A percentile compares a stretch with the other conserved stretches of the same genome.
These are phyloP conservation scores for Hydrozoanthus gracilis DNA, from an alignment of 92 coral and sea anemone species.

Conservation along the genomic window DNA sequence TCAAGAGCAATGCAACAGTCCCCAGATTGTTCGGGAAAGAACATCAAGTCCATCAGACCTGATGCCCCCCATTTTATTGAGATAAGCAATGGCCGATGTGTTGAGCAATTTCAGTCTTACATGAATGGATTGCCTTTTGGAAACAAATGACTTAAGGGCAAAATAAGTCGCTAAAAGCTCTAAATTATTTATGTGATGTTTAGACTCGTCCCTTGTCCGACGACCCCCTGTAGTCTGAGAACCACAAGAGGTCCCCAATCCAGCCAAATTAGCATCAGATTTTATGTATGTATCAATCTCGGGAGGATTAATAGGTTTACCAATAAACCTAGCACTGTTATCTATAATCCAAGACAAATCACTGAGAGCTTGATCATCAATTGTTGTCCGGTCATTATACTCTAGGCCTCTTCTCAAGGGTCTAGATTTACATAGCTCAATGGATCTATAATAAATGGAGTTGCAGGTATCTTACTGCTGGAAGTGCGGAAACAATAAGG, in stretches of 20 bases:
- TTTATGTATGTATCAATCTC: too few relatives aligned
- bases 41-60: constrained; percentile 34
- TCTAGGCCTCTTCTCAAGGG: too few relatives aligned
- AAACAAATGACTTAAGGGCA: constrained; percentile 45
- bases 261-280: too few relatives aligned
- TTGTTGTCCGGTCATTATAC: too few relatives aligned
- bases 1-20: constrained; percentile 60
- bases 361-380: too few relatives aligned
- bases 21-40: constrained; percentile 48
- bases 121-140: constrained; percentile 19
- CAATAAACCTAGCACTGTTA: too few relatives aligned
- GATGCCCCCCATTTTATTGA: constrained; percentile 63
- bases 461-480: too few relatives aligned
- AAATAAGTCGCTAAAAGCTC: constrained; percentile 49
- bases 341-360: too few relatives aligned
- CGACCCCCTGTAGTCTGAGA: constrained; percentile 29
- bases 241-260: constrained; percentile 53
- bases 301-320: too few relatives aligned
- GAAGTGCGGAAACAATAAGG: too few relatives aligned
- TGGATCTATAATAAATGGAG: too few relatives aligned
- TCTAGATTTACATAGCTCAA: too few relatives aligned
- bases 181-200: constrained; percentile 46
- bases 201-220: constrained; percentile 50
- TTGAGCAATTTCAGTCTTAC: constrained; percentile 47
- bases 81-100: constrained; percentile 56